Percentiles rank a stretch among this genome's conserved stretches.
These are phyloP conservation scores for Lophius piscatorius DNA, from an alignment of 2,113 vertebrate species.

Conservation along the genomic window DNA sequence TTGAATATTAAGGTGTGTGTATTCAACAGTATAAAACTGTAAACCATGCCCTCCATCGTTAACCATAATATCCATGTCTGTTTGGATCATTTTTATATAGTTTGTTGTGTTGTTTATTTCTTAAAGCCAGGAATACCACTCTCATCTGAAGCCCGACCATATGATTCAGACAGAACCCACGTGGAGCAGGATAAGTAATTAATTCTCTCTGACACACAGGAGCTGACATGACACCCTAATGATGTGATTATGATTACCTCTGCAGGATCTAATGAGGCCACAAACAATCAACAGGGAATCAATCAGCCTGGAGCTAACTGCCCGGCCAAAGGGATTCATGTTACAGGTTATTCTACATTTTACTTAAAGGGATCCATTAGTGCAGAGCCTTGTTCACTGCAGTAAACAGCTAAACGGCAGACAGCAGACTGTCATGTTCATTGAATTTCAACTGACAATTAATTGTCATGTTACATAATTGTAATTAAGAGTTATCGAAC, in stretches of 20 bases:
- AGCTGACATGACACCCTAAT: conserved; percentile 30
- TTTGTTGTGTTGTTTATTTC: neutral
- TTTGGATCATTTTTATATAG: neutral
- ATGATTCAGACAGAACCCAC: neutral
- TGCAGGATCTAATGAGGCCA: conserved; percentile 38
- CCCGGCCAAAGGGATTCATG: conserved; percentile 13
- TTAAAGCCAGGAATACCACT: neutral
- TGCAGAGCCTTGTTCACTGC: neutral
- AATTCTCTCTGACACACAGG: conserved; percentile 3
- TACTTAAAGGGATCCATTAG: neutral
- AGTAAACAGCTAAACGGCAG: too few species aligned
- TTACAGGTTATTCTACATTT: conserved; percentile 14
- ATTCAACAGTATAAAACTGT: too few species aligned
- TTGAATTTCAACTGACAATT: neutral
- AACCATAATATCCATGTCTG: neutral
- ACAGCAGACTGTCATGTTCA: neutral
- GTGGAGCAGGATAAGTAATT: conserved; percentile 5
- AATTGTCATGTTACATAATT: too few species aligned
- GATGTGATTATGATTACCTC: conserved; percentile 30
- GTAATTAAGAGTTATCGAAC: too few species aligned
- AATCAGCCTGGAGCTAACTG: conserved; percentile 8
- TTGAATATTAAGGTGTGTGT: too few species aligned
- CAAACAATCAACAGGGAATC: conserved; percentile 53
- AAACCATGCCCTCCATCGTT: neutral
- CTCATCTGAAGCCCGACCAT: neutral